Evolutionary conservation across 2,888 invertebrate genomes (phyloP).

Genomic region (Amphipoea oculea): DNA sequence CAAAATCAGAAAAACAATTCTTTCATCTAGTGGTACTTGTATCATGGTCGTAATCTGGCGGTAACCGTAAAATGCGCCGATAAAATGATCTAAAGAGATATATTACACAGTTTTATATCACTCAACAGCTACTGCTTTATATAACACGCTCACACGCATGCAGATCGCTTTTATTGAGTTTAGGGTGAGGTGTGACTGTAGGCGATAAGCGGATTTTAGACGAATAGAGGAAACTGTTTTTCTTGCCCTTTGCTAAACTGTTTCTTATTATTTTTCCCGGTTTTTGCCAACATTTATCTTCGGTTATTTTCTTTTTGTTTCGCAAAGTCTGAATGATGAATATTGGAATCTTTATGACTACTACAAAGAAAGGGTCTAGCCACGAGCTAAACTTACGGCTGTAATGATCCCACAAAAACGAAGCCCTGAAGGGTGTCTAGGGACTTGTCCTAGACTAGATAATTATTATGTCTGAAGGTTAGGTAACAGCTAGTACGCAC

Average conservation of each 20-base stretch:
- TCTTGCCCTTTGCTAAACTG: not conserved
- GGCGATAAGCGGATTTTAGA: not conserved
- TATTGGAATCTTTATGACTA: not conserved
- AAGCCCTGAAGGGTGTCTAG: not conserved
- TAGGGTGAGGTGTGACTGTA: not conserved
- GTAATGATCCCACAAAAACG: not conserved
- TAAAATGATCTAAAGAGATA: constrained; percentile 60
- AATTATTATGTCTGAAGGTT: not conserved
- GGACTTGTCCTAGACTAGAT: not conserved
- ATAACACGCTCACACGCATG: constrained; percentile 37
- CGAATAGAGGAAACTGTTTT: not conserved
- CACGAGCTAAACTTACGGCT: not conserved
- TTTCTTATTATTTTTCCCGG: not conserved
- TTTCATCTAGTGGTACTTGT: not conserved
- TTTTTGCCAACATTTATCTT: not conserved
- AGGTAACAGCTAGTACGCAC: not conserved
- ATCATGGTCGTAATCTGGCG: constrained; percentile 25
- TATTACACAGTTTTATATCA: constrained; percentile 48
- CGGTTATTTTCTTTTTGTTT: not conserved
- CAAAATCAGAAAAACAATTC: not conserved
- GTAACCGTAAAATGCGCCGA: constrained; percentile 48
- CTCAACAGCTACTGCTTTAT: constrained; percentile 40
- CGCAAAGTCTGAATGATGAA: not conserved
- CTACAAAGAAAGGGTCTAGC: not conserved
- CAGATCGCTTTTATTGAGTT: constrained; percentile 58